Percentiles rank a stretch among this genome's conserved stretches.
These are phyloP conservation scores for Dichetophora obliterata DNA, from an alignment of 2,888 invertebrate genomes.

Conservation along the genomic window DNA sequence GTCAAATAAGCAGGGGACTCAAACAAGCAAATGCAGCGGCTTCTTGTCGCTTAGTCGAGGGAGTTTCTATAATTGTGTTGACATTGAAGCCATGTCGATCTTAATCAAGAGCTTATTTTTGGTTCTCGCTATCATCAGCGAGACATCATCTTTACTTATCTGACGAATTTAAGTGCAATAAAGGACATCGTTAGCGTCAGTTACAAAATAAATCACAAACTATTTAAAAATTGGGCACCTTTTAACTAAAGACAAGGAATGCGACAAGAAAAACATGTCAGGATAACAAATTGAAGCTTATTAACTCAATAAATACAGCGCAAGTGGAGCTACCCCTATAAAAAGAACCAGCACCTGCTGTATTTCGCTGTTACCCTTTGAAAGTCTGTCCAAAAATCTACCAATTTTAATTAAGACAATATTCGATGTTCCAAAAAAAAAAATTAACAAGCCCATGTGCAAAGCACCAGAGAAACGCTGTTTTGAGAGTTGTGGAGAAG, in stretches of 20 bases:
- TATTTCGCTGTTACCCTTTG: not conserved
- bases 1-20: no score
- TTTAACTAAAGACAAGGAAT: not conserved
- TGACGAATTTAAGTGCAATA: not conserved
- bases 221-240: not conserved
- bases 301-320: no score
- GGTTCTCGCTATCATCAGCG: no score
- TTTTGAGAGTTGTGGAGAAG: not conserved
- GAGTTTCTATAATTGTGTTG: not conserved
- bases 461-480: not conserved
- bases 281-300: no score
- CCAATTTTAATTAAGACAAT: not conserved
- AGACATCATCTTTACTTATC: not conserved
- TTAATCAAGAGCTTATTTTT: slow-evolving; percentile 1
- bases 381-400: not conserved
- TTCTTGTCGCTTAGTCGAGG: not conserved
- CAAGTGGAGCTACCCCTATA: not conserved
- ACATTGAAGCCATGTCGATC: slow-evolving; percentile 34
- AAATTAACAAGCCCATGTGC: not conserved
- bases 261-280: not conserved
- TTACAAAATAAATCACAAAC: not conserved
- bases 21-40: not conserved
- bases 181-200: not conserved
- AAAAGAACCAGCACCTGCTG: not conserved
- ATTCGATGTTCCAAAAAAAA: not conserved